Evolutionary conservation across 1,140 invertebrate genomes (phyloP).

Genomic region (Lordiphosa stackelbergi): DNA sequence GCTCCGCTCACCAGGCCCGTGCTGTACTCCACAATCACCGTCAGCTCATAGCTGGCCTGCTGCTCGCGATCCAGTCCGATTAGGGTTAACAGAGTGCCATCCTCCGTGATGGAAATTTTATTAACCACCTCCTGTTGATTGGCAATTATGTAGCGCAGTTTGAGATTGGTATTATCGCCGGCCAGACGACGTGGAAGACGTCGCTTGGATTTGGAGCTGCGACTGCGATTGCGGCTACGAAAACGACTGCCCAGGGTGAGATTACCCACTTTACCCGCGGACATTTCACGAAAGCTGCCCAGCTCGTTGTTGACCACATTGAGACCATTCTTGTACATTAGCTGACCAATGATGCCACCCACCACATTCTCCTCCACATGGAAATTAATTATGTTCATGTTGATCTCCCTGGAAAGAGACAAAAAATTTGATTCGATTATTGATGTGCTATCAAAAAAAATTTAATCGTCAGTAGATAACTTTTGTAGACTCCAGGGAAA

Average conservation of each 20-base stretch:
- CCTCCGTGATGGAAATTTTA: conserved; percentile 85
- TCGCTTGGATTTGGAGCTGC: conserved; percentile 46
- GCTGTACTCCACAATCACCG: conserved; percentile 86
- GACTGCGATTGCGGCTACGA: conserved; percentile 51
- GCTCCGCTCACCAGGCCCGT: conserved; percentile 82
- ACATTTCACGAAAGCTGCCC: conserved; percentile 53
- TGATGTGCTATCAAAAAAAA: too few species aligned
- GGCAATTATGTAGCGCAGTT: conserved; percentile 84
- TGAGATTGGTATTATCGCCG: conserved; percentile 51
- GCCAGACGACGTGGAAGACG: conserved; percentile 46
- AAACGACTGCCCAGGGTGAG: conserved; percentile 54
- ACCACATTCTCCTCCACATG: conserved; percentile 87
- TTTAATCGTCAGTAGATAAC: too few species aligned
- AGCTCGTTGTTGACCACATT: conserved; percentile 69
- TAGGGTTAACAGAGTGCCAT: conserved; percentile 88
- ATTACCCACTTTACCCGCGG: conserved; percentile 22
- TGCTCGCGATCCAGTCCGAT: conserved; percentile 87
- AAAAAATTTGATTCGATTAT: not conserved
- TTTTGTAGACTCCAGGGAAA: too few species aligned
- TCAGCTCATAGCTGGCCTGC: conserved; percentile 85
- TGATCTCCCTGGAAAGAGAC: conserved; percentile 79
- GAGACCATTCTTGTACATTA: conserved; percentile 81
- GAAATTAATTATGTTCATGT: conserved; percentile 83
- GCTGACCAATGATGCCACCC: conserved; percentile 86
- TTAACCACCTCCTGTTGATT: conserved; percentile 88